Conservation (phyloP, 2,113 vertebrate genomes). For the Apeltes quadracus region DNA sequence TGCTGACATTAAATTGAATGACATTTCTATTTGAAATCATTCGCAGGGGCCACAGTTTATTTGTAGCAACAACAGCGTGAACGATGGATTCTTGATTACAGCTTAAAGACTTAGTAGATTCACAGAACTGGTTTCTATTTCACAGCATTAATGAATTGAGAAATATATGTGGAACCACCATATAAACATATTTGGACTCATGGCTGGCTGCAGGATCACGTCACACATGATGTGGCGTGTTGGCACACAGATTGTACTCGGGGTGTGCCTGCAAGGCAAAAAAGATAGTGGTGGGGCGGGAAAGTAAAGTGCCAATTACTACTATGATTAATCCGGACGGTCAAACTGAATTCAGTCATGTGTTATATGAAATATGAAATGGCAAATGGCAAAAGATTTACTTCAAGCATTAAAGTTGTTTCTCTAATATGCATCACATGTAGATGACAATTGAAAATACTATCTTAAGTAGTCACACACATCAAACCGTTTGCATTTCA, state of each 20-base stretch:
- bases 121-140: constrained; percentile 52
- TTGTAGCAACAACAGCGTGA: constrained; percentile 49
- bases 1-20: constrained; percentile 65
- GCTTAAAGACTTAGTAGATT: constrained; percentile 45
- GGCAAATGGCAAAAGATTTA: constrained; percentile 49
- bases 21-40: constrained; percentile 59
- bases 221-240: not conserved
- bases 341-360: constrained; percentile 40
- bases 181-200: constrained; percentile 8
- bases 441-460: constrained; percentile 13
- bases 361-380: constrained; percentile 39
- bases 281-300: not conserved
- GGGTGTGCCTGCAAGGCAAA: not conserved
- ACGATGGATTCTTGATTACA: constrained; percentile 44
- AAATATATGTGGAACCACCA: constrained; percentile 13
- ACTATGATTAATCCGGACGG: constrained; percentile 37
- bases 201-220: not conserved
- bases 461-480: constrained; percentile 22
- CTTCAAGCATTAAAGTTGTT: constrained; percentile 27
- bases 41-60: constrained; percentile 42
- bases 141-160: constrained; percentile 27
- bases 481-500: not conserved
- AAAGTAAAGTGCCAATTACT: constrained; percentile 35
- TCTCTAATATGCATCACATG: constrained; percentile 34
- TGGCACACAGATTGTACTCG: too few species aligned